Conservation (phyloP, 1,140 invertebrate species). For the Bicyclus anynana region DNA sequence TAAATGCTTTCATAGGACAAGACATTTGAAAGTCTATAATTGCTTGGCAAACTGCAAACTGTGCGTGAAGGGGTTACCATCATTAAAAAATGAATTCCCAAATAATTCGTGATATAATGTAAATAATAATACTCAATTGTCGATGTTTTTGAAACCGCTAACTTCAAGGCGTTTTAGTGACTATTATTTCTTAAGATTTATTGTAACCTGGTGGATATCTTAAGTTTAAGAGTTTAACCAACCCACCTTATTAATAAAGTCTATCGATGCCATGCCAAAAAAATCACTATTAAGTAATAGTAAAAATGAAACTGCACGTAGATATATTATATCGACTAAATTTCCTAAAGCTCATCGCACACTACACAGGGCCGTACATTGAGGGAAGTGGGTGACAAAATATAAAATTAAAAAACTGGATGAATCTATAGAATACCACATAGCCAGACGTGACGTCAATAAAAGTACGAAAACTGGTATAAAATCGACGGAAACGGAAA, state of each 20-base stretch:
- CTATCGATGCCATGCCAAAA: constrained; percentile 44
- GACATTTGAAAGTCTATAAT: no score
- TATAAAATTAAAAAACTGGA: no score
- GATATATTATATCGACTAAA: constrained; percentile 54
- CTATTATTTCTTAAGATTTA: neutral
- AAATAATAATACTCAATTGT: constrained; percentile 2
- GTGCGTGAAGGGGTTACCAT: no score
- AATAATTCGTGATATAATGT: no score
- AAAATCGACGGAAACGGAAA: no score
- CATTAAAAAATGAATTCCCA: no score
- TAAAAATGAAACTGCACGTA: constrained; percentile 41
- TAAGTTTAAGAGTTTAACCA: constrained; percentile 11
- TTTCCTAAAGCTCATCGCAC: neutral
- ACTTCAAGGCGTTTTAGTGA: neutral
- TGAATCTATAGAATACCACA: no score
- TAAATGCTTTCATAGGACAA: no score
- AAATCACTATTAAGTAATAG: constrained; percentile 20
- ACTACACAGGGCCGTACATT: neutral
- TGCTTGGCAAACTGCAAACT: no score
- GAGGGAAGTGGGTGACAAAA: neutral
- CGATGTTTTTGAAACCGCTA: neutral
- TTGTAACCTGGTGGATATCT: constrained; percentile 8
- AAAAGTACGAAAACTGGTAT: no score
- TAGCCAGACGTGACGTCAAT: no score
- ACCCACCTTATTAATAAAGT: constrained; percentile 12